Evolutionary conservation across 2,113 vertebrate genomes (phyloP).

Genomic region (Platysternon megacephalum): DNA sequence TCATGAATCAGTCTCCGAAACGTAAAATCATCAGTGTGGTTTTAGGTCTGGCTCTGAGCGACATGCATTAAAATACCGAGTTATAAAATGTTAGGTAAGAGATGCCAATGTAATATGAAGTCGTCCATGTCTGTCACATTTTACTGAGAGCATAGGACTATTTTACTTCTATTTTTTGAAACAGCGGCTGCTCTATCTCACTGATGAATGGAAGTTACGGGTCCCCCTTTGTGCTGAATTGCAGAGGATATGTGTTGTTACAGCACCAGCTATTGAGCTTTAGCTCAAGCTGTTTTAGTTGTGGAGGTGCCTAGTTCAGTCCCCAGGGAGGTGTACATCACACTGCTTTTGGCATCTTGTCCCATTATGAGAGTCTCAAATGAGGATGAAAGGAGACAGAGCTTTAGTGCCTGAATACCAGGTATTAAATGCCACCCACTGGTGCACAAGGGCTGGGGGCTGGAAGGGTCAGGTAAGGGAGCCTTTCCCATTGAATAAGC

Average conservation of each 20-base stretch:
- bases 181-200: background rate
- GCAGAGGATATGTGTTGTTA: background rate
- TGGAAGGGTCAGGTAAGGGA: background rate
- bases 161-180: background rate
- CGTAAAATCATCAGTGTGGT: conserved; percentile 41
- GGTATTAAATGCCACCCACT: rapidly evolving
- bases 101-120: conserved; percentile 31
- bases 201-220: background rate
- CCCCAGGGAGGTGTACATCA: background rate
- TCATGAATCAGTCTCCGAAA: conserved; percentile 50
- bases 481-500: background rate
- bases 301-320: background rate
- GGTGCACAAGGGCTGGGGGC: background rate
- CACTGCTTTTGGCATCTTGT: background rate
- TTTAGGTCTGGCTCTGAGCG: conserved; percentile 42
- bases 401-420: background rate
- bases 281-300: background rate
- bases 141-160: background rate
- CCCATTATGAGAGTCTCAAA: background rate
- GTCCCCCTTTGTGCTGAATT: background rate
- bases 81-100: conserved; percentile 40
- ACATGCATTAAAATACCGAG: conserved; percentile 36
- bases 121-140: conserved; percentile 18
- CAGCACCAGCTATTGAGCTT: background rate
- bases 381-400: background rate